Percentiles rank a stretch among this genome's conserved stretches.
Evolutionary conservation across 2,797 vertebrate genomes (phyloP).

Genomic region (Parauchenoglanis ngamensis): DNA sequence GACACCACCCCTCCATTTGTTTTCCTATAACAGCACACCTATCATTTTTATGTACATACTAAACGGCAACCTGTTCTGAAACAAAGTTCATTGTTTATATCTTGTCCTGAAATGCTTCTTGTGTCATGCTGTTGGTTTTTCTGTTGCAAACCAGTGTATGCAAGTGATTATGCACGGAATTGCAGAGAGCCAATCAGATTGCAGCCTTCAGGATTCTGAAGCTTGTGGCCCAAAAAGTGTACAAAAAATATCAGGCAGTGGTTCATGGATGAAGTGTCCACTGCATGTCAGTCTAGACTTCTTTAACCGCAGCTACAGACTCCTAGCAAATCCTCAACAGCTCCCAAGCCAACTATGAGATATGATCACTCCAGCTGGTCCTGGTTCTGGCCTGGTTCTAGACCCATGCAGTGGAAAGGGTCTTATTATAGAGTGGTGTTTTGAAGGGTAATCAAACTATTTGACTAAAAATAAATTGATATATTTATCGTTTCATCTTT

Average conservation of each 20-base stretch:
- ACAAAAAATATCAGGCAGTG: not conserved
- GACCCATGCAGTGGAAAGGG: not conserved
- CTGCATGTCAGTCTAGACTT: not conserved
- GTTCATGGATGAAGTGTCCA: not conserved
- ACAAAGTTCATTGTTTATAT: not conserved
- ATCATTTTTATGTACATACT: not conserved
- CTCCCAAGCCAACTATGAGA: not conserved
- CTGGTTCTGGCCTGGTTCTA: not conserved
- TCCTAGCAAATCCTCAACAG: not conserved
- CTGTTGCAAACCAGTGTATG: not conserved
- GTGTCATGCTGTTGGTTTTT: not conserved
- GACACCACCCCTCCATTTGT: not conserved
- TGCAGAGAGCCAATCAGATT: not conserved
- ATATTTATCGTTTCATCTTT: constrained; percentile 25
- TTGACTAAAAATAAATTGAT: not conserved
- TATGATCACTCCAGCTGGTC: not conserved
- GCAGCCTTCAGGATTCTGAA: not conserved
- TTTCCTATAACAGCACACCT: not conserved
- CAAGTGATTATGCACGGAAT: not conserved
- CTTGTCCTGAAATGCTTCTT: not conserved
- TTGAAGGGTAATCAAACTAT: not conserved
- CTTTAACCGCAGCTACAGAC: not conserved
- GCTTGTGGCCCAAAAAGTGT: not conserved
- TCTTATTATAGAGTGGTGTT: not conserved
- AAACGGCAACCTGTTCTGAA: not conserved